A percentile compares a stretch with the other conserved stretches of the same genome.
These are phyloP conservation scores for Volucella inflata DNA, from an alignment of 2,888 invertebrate genomes.

Conservation along the genomic window DNA sequence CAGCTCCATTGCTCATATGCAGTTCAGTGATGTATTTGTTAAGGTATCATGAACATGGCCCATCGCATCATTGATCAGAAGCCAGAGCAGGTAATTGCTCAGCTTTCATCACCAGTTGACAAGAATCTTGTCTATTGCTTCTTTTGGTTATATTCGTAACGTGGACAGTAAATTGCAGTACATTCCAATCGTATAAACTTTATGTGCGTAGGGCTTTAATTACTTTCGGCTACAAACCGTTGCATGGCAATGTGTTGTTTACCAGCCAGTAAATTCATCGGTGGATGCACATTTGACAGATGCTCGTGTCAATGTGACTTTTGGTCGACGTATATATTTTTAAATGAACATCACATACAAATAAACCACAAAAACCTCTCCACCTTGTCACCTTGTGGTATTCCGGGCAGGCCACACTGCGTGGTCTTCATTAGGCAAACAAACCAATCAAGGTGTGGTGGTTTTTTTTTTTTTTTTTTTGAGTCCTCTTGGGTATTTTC, in stretches of 20 bases:
- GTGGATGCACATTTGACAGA: constrained; percentile 20
- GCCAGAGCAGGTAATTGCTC: constrained; percentile 56
- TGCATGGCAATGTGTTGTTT: too few relatives aligned
- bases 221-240: constrained; percentile 47
- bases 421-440: constrained; percentile 46
- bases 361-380: constrained; percentile 47
- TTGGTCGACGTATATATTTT: constrained; percentile 36
- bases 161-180: constrained; percentile 31
- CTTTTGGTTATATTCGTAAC: constrained; percentile 17
- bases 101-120: constrained; percentile 46
- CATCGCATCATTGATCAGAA: constrained; percentile 56
- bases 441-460: constrained; percentile 60
- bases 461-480: constrained; percentile 33
- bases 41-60: background rate
- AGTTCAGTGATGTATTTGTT: constrained; percentile 41
- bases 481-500: constrained; percentile 6
- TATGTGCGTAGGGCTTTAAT: constrained; percentile 55
- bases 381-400: constrained; percentile 52
- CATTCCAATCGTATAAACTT: constrained; percentile 14
- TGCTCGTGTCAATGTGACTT: constrained; percentile 12
- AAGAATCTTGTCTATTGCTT: constrained; percentile 37
- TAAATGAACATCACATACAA: constrained; percentile 44
- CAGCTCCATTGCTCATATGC: constrained; percentile 50
- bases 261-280: constrained; percentile 8
- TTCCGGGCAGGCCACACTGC: background rate